Conservation (phyloP, 2,797 vertebrate species). For the Crax fasciolata region DNA sequence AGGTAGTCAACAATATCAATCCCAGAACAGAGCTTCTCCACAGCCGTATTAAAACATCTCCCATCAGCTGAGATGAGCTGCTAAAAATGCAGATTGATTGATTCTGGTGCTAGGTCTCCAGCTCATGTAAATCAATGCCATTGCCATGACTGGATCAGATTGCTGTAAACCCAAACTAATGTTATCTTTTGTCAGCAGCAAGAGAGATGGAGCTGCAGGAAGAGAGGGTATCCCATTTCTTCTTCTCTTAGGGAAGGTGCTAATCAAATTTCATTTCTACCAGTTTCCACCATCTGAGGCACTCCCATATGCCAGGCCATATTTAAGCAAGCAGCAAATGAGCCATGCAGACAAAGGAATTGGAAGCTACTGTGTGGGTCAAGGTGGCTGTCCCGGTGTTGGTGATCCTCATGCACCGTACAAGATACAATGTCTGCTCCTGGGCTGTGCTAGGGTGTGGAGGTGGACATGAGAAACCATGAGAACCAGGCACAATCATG, state of each 20-base stretch:
- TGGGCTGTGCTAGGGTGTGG: background rate
- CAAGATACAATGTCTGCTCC: background rate
- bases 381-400: background rate
- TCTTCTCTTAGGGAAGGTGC: background rate
- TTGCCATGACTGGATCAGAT: background rate
- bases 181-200: background rate
- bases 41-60: background rate
- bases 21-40: background rate
- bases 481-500: accelerated
- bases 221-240: background rate
- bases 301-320: accelerated
- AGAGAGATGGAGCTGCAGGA: background rate
- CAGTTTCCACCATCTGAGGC: background rate
- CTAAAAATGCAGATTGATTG: constrained; percentile 64
- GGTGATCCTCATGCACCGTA: accelerated
- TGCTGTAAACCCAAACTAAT: background rate
- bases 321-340: accelerated
- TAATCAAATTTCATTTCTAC: background rate
- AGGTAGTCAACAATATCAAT: background rate
- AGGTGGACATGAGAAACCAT: background rate
- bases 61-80: constrained; percentile 7
- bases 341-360: accelerated
- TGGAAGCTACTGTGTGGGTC: background rate
- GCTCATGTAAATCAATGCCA: constrained; percentile 30
- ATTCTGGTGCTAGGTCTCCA: constrained; percentile 10